These are phyloP conservation scores for Lamprologus lemairii DNA, from an alignment of 2,113 vertebrate genomes.

Conservation along the genomic window DNA sequence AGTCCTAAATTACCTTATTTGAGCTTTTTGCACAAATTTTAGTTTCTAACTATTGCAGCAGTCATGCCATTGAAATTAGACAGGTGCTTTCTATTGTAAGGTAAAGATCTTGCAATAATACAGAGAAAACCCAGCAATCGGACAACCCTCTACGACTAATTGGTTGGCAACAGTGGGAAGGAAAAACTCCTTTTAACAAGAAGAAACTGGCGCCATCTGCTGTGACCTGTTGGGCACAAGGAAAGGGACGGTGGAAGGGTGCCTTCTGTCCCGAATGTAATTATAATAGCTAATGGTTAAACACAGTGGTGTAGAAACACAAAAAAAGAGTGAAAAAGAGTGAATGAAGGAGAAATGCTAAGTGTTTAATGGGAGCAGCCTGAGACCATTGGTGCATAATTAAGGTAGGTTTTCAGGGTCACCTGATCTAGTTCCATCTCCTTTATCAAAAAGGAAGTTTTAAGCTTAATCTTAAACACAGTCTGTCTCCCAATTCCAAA, in stretches of 20 bases:
- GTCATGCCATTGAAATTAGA: background rate
- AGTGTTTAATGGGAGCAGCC: background rate
- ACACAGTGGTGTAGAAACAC: background rate
- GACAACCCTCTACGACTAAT: background rate
- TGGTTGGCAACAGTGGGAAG: background rate
- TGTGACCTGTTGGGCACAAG: background rate
- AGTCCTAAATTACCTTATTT: background rate
- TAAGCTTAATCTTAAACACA: background rate
- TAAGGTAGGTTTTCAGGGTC: background rate
- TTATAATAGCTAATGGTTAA: background rate
- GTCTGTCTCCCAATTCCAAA: background rate
- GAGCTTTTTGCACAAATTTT: background rate
- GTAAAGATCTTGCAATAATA: background rate
- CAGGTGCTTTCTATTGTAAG: background rate
- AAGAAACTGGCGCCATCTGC: background rate
- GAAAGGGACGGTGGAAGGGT: background rate
- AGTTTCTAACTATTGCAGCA: background rate
- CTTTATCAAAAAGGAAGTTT: background rate
- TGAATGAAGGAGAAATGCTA: background rate
- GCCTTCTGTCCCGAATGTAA: background rate
- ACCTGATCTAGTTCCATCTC: background rate
- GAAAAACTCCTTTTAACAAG: background rate
- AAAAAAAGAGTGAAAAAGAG: background rate
- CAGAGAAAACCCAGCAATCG: background rate
- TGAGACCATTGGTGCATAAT: background rate